Evolutionary conservation across 2,797 vertebrate species (phyloP), one percentile per base, ranked within the genome.

Genomic region (Allobates femoralis): DNA sequence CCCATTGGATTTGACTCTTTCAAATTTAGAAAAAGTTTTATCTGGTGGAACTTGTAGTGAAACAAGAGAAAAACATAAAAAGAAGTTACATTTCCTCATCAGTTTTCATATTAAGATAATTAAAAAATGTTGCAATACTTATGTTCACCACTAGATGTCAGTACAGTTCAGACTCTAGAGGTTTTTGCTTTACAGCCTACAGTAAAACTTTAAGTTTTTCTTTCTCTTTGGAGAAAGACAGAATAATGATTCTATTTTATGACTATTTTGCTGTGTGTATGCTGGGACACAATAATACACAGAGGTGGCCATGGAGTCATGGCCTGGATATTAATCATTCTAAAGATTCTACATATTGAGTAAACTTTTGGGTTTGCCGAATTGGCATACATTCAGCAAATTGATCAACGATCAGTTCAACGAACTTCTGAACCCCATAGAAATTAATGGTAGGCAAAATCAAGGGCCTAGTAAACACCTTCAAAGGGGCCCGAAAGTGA

Each of bases 131-230:
- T 46, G 41, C 71, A 74, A 1, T 50, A n/a, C n/a, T 26, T 23
- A 50, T 26, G 34, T 79, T 62, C 4, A 26, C 34, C 55, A 74
- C 71, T n/a, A 60, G 53, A 34, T 58, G 55, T 76, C 74, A 76
- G 46, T 26, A 37, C 21, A 79, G 23, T 15, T 50, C 5, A 3
- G 1, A 41, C 11, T 46, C 1, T 11, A 10, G 15, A 73, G 21
- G 16, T 3, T n/a, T 11, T 71, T 71, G 34, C 21, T 41, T 71
- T 74, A 74, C 69, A 73, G 37, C 37, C 69, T 73, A n/a, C 71
- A 74, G 23, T 74, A 74, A 50, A 50, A 50, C 12, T 0, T 2
- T n/a, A n/a, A 50, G 5, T n/a, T 21, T 71, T 11, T 37, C 23
- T 34, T 41, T 18, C 51, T 53, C 51, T 15, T 15, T 53, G 16